Evolutionary conservation across 92 coral and sea anemone genomes (phyloP).

Genomic region (Nematostella vectensis): DNA sequence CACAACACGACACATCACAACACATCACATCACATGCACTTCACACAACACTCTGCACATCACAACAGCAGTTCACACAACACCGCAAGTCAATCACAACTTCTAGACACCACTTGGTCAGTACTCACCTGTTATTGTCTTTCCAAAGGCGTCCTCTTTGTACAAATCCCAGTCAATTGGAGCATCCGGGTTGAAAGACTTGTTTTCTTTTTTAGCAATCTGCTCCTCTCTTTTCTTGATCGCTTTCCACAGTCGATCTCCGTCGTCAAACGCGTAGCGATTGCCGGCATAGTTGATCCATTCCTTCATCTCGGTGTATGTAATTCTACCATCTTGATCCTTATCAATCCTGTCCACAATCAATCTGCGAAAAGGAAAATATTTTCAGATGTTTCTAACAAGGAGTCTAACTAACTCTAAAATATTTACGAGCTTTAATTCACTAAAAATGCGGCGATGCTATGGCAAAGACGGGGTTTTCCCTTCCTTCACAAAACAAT

Average conservation of each 20-base stretch:
- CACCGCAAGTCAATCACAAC: no score
- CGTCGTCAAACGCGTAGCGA: slow-evolving; percentile 47
- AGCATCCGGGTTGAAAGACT: slow-evolving; percentile 22
- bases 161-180: slow-evolving; percentile 54
- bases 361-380: slow-evolving; percentile 46
- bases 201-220: slow-evolving; percentile 8
- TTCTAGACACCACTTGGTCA: no score
- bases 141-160: slow-evolving; percentile 34
- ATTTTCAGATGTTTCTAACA: no score
- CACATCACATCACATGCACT: no score
- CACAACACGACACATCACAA: no score
- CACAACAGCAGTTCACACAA: no score
- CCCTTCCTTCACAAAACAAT: no score
- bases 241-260: slow-evolving; percentile 44
- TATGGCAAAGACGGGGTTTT: no score
- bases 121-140: background rate
- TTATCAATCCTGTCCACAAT: slow-evolving; percentile 87
- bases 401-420: no score
- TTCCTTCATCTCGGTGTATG: slow-evolving; percentile 42
- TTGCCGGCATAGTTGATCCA: slow-evolving; percentile 65
- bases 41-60: no score
- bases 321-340: slow-evolving; percentile 63
- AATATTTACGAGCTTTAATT: no score
- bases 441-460: no score
- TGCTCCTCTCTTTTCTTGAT: slow-evolving; percentile 7